phyloP scores from a whole-genome alignment of 2,113 vertebrate genomes.

The Tachysurus vachellii region DNA sequence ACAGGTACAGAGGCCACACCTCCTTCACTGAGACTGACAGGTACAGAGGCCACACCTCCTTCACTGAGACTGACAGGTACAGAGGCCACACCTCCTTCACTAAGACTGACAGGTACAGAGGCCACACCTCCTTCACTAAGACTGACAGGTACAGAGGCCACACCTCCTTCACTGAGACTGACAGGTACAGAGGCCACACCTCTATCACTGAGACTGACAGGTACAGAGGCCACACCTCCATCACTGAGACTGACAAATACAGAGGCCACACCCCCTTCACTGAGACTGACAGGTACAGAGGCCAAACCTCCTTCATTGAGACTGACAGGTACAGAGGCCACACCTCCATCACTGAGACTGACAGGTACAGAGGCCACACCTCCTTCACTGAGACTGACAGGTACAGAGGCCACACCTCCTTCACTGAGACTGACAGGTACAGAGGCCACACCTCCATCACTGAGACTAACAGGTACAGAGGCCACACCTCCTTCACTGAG shows the following conservation, averaged over 20 bases:
- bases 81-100: too few species aligned
- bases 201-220: too few species aligned
- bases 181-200: too few species aligned
- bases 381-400: not conserved
- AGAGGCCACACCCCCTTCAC: not conserved
- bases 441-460: not conserved
- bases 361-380: not conserved
- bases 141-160: too few species aligned
- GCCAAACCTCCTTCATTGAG: not conserved
- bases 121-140: too few species aligned
- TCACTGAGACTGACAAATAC: not conserved
- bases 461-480: not conserved
- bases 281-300: not conserved
- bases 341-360: too few species aligned
- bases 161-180: too few species aligned
- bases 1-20: not conserved
- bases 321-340: not conserved
- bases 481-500: not conserved
- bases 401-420: too few species aligned
- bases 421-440: not conserved
- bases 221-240: too few species aligned
- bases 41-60: too few species aligned
- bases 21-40: not conserved
- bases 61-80: too few species aligned
- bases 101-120: too few species aligned